Base-by-base conservation (phyloP, 1,140 invertebrate genomes). In the Aphelenchoides avenae region DNA sequence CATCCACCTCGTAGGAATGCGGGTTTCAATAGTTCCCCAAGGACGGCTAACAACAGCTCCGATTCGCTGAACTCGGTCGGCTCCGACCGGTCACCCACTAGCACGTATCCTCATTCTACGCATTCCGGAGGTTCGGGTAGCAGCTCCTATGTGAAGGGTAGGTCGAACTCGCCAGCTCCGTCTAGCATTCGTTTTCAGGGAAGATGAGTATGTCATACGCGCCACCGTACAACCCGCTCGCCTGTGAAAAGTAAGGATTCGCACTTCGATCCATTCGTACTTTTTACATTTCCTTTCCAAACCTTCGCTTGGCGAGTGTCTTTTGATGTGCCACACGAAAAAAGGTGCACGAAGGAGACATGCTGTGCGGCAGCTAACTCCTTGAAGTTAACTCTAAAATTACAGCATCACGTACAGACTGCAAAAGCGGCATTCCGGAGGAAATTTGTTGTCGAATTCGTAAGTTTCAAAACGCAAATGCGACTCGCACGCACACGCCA, bases 191-290 rank as follows among this genome's bases (percentile, higher is more conserved):
- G 24, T 26, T 57, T 68, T 68, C 46, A 70, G 61, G 44, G 27
- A 69, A 70, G 48, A 46, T 55, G 37, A 59, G 44, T 40, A 52
- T 55, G 5, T 71, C 67, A 13, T 69, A 69, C 31, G 67, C 67
- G 5, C 57, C 67, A 4, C 49, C 62, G 4, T 69, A 69, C 55
- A 69, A 65, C 46, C 59, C 68, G 11, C 36, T 57, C 26, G 50
- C 67, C 3, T 49, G 52, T 52, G 65, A 67, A 18, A 56, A 44
- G 65, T 67, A 36, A 67, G 65, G 13, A 22, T 53, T 36, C 9
- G 11, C 33, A 11, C 41, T 30, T 37, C 15, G 36, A 53, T 52
- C 31, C 34, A n/a, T 41, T 57, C 44, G 6, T 18, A 7, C 50
- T 15, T 57, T 18, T 15, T 13, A 52, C 18, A 24, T 36, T n/a